Evolutionary conservation across 2,888 invertebrate species (phyloP).

Genomic region (Mactromeris polynyma): DNA sequence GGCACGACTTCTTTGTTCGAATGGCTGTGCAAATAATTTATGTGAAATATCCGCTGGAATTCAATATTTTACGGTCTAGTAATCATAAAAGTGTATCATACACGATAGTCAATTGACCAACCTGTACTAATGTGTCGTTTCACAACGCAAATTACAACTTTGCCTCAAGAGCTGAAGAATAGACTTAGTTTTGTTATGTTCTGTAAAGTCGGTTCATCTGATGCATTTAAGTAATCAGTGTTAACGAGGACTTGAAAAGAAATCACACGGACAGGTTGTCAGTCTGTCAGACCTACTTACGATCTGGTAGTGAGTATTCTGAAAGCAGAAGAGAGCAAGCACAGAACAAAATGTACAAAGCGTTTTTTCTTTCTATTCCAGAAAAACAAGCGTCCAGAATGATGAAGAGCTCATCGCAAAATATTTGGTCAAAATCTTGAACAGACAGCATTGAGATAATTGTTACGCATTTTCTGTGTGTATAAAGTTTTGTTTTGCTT

Average conservation of each 20-base stretch:
- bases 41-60: too few species aligned
- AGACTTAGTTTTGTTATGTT: not conserved
- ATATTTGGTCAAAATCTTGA: too few species aligned
- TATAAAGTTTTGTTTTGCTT: too few species aligned
- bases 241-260: not conserved
- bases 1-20: not conserved
- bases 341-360: not conserved
- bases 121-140: too few species aligned
- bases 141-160: too few species aligned
- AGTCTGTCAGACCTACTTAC: too few species aligned
- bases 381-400: slow-evolving; percentile 2
- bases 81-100: too few species aligned
- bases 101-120: too few species aligned
- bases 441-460: too few species aligned
- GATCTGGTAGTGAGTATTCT: not conserved
- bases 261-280: not conserved
- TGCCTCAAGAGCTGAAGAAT: too few species aligned
- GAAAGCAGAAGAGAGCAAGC: not conserved
- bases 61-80: too few species aligned
- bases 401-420: not conserved
- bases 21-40: not conserved
- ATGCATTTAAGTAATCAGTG: not conserved
- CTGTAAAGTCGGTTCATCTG: not conserved
- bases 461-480: too few species aligned
- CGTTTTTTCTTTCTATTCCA: not conserved